Evolutionary conservation across 2,113 vertebrate species (phyloP).

Genomic region (Gambusia affinis): DNA sequence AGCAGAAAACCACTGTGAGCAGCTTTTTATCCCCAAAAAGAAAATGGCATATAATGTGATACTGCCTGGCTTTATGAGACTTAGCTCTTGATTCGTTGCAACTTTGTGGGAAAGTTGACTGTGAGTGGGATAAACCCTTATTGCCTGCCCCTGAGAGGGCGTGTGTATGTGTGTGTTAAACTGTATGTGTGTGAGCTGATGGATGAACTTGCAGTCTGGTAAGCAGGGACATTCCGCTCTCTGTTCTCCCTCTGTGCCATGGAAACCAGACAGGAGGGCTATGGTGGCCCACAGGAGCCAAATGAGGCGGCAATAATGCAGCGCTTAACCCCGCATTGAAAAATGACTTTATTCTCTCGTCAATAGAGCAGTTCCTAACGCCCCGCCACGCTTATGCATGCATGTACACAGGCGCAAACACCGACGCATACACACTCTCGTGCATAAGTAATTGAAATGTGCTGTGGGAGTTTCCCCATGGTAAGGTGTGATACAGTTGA

Average conservation of each 20-base stretch:
- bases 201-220: conserved; percentile 77
- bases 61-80: conserved; percentile 64
- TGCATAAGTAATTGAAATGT: conserved; percentile 49
- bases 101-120: conserved; percentile 78
- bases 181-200: conserved; percentile 57
- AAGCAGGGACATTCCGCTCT: conserved; percentile 80
- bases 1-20: conserved; percentile 37
- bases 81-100: conserved; percentile 73
- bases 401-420: conserved; percentile 51
- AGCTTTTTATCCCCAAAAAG: conserved; percentile 45
- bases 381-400: conserved; percentile 76
- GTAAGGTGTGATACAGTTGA: conserved; percentile 59
- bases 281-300: conserved; percentile 84
- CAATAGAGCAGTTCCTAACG: conserved; percentile 78
- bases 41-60: conserved; percentile 62
- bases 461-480: conserved; percentile 62
- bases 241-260: conserved; percentile 78
- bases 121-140: conserved; percentile 63
- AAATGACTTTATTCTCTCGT: conserved; percentile 85
- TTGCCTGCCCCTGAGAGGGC: conserved; percentile 48
- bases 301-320: conserved; percentile 85
- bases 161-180: conserved; percentile 24
- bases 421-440: background rate
- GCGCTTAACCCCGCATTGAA: conserved; percentile 80
- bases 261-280: conserved; percentile 81